Base-by-base conservation (phyloP, 1,140 invertebrate genomes). In the Rhyacophila brunnea region DNA sequence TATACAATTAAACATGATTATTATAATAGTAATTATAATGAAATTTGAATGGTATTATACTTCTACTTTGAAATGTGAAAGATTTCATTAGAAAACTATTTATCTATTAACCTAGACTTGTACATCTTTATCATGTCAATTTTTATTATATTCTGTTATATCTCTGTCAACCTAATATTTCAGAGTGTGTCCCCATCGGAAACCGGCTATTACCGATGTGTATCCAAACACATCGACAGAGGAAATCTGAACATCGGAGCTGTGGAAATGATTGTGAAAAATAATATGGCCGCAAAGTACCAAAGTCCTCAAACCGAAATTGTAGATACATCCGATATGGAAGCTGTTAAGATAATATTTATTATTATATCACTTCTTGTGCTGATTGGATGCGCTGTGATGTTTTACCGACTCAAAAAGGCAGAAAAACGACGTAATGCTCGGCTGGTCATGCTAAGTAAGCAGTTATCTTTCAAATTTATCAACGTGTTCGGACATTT, bases 181-280 rank as follows among this genome's bases (percentile, higher is more conserved):
- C 66, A 87, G 85, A 76, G 75, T 60, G 82, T 86, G 6, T 81
- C 82, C 18, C 75, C 81, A 18, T 68, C 71, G 52, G 85, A 87
- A 69, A 75, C 80, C 54, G 85, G 85, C 1, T 78, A 80, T 58
- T 87, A 87, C 65, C 82, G 80, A 65, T 87, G 85, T 62, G 62
- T 85, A 35, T 85, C 85, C n/a, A 82, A 77, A 67, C 80, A 81
- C 44, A 66, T 87, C 50, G 67, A 73, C 38, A 75, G 71, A 45
- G 74, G 75, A 52, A 72, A 75, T 34, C 74, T 84, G 17, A 78
- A 80, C 62, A 73, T 82, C 19, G 75, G 81, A 34, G 70, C 80
- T 23, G 78, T 87, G 14, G 79, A 85, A 68, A 77, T 87, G 68
- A 73, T 86, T 53, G 85, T 87, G 6, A 77, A 71, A 62, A 3